These are phyloP conservation scores for Ptilonorhynchus violaceus DNA, from an alignment of 2,113 vertebrate genomes.

Conservation along the genomic window DNA sequence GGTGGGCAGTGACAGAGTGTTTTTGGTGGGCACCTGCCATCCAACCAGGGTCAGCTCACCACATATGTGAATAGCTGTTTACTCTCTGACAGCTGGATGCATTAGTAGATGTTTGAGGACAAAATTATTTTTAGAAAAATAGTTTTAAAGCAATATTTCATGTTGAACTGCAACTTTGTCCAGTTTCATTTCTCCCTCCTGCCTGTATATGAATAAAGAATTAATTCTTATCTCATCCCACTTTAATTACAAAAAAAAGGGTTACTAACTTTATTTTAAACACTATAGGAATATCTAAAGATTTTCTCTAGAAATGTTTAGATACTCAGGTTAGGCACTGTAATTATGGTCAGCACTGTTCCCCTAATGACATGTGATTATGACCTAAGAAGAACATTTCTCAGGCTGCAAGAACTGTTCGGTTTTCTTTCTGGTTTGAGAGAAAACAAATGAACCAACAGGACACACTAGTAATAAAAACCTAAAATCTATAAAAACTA, in stretches of 20 bases:
- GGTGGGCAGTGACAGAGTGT: not conserved
- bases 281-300: not conserved
- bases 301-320: not conserved
- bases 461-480: not conserved
- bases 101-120: not conserved
- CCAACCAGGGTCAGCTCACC: not conserved
- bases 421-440: not conserved
- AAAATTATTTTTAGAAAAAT: not conserved
- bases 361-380: not conserved
- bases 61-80: not conserved
- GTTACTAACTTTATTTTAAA: not conserved
- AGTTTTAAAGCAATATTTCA: not conserved
- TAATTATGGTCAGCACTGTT: not conserved
- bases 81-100: not conserved
- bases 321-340: not conserved
- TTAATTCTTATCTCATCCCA: not conserved
- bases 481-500: not conserved
- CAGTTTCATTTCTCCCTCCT: not conserved
- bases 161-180: not conserved
- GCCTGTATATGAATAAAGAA: not conserved
- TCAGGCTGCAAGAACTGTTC: not conserved
- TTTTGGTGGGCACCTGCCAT: not conserved
- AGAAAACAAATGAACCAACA: not conserved
- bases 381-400: not conserved
- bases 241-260: not conserved